phyloP scores from a whole-genome alignment of 2,113 vertebrate species.

The Lophura nycthemera region DNA sequence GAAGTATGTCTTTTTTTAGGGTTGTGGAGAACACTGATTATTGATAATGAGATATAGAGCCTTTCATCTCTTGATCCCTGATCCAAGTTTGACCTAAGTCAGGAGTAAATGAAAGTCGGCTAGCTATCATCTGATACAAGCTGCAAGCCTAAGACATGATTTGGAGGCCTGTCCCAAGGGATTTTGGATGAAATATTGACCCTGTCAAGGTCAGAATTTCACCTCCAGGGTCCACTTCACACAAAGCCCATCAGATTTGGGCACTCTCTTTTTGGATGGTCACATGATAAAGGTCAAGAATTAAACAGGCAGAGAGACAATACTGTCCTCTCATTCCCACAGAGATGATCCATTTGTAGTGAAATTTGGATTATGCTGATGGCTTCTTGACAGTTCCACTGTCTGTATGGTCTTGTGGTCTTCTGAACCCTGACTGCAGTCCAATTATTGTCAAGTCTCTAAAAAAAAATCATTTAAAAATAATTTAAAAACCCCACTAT shows the following conservation, averaged over 20 bases:
- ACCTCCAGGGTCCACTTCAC: constrained; percentile 17
- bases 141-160: constrained; percentile 17
- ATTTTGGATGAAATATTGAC: constrained; percentile 45
- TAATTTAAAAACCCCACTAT: background rate
- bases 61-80: constrained; percentile 68
- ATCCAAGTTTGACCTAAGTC: constrained; percentile 61
- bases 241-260: constrained; percentile 16
- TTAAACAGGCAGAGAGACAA: background rate
- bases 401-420: background rate
- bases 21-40: constrained; percentile 28
- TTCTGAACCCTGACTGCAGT: background rate
- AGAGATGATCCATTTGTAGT: background rate
- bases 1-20: constrained; percentile 31
- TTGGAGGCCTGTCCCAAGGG: constrained; percentile 8
- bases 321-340: background rate
- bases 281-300: background rate
- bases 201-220: constrained; percentile 29
- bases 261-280: background rate
- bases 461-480: background rate
- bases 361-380: background rate
- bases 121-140: constrained; percentile 53
- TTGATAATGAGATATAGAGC: constrained; percentile 56
- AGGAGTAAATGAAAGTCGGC: constrained; percentile 62
- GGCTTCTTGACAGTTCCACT: background rate
- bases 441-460: background rate